Percentiles rank a stretch among this genome's conserved stretches.
phyloP scores from a whole-genome alignment of 2,888 invertebrate genomes.

The Cantharis lateralis region DNA sequence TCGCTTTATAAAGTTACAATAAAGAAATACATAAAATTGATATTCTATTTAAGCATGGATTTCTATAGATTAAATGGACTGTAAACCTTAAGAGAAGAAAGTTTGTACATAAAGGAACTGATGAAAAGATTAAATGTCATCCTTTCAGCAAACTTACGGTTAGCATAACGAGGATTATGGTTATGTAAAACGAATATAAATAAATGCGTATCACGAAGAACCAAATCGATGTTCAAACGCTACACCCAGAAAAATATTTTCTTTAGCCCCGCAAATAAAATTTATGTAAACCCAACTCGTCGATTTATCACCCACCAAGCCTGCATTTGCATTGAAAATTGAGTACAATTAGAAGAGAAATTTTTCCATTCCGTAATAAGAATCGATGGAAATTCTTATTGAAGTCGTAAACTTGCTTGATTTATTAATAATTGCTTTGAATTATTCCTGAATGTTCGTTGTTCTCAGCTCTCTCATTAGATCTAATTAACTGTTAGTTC shows the following conservation, averaged over 20 bases:
- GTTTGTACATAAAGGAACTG: constrained; percentile 5
- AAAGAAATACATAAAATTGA: constrained; percentile 16
- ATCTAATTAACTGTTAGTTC: constrained; percentile 39
- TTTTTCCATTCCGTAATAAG: constrained; percentile 3
- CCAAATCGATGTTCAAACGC: constrained; percentile 11
- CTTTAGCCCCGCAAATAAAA: neutral
- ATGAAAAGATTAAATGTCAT: constrained; percentile 9
- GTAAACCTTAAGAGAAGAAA: constrained; percentile 9
- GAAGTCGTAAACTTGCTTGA: constrained; percentile 29
- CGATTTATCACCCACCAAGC: neutral
- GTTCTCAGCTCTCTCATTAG: constrained; percentile 37
- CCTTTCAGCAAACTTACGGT: constrained; percentile 4
- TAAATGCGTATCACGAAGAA: constrained; percentile 31
- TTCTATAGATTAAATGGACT: constrained; percentile 12
- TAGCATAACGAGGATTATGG: constrained; percentile 14
- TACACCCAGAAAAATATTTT: neutral
- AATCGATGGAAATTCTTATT: constrained; percentile 14
- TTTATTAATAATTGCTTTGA: constrained; percentile 39
- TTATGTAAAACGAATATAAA: constrained; percentile 17
- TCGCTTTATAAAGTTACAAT: constrained; percentile 9
- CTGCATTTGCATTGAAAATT: neutral
- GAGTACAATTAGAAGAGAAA: neutral
- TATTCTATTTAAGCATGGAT: constrained; percentile 20
- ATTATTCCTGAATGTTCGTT: constrained; percentile 36
- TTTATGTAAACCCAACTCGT: neutral